Evolutionary conservation across 1,140 invertebrate species (phyloP).

Genomic region (Penaeus chinensis): DNA sequence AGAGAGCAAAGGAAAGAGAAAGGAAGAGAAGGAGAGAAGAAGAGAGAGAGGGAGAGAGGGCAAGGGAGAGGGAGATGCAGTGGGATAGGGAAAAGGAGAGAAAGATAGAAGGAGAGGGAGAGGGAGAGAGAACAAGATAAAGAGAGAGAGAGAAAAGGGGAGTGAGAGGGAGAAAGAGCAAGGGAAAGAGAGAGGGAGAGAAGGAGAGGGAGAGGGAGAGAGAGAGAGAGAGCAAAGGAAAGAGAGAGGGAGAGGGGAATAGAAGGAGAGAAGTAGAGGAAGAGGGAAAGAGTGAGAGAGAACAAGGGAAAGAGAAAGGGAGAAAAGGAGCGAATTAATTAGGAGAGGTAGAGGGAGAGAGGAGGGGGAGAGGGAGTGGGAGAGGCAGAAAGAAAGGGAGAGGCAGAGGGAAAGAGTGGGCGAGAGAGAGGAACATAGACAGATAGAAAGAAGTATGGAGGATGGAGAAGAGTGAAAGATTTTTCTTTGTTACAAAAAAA

Average conservation of each 20-base stretch:
- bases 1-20: background rate
- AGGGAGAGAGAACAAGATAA: background rate
- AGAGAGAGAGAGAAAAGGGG: background rate
- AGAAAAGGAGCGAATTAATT: background rate
- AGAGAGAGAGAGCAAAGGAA: background rate
- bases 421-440: constrained; percentile 10
- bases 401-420: constrained; percentile 10
- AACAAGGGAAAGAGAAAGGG: background rate
- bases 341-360: background rate
- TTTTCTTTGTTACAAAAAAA: background rate
- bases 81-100: too few relatives aligned
- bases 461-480: background rate
- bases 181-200: background rate
- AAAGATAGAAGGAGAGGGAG: too few relatives aligned
- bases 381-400: background rate
- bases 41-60: background rate
- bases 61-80: background rate
- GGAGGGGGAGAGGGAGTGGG: background rate
- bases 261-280: background rate
- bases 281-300: background rate
- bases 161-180: background rate
- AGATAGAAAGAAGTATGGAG: background rate
- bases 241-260: background rate
- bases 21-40: background rate
- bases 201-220: background rate